Evolutionary conservation across 2,113 vertebrate genomes (phyloP), one percentile per base, ranked within the genome.

Genomic region (Tachysurus vachellii): DNA sequence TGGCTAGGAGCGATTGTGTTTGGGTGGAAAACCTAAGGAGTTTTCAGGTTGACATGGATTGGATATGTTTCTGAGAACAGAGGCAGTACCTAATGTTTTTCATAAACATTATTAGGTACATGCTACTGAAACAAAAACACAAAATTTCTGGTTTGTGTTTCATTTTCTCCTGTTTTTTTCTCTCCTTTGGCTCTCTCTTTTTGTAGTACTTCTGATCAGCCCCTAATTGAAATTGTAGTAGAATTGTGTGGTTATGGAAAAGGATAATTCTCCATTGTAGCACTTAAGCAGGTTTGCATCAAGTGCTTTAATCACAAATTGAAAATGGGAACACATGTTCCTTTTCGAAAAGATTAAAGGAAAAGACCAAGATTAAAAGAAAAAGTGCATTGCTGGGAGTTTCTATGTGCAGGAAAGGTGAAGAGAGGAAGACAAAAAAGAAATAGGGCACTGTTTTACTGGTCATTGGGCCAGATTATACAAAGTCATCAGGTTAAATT

Each of bases 111-210:
- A 53, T 53, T 50, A 53, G 12, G 44, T 50, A 53, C 23, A n/a
- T n/a, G 73, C 73, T 76, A 76, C 73, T 76, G 91, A 93, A 94
- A 93, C 93, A 88, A 93, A 92, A 91, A 86, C 91, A 93, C 92
- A 85, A 93, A 93, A 91, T 57, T 88, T 89, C 87, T 90, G 88
- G 89, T 93, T 94, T 92, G 90, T 89, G 89, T 92, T 92, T 61
- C 61, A 88, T 91, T 89, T 87, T 75, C 50, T 59, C 82, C 21
- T 61, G n/a, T 23, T 57, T 79, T 87, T 50, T 79, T 87, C 42
- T 31, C 66, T 57, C 47, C 85, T 61, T 76, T 84, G 53, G 79
- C 36, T 71, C 47, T 5, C 42, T 26, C n/a, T 36, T 57, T 57
- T 76, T 53, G 26, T 85, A 82, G 82, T 70, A 81, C 64, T 47